These are phyloP conservation scores for Microtus ochrogaster DNA, from an alignment of 2,113 vertebrate species.

Conservation along the genomic window DNA sequence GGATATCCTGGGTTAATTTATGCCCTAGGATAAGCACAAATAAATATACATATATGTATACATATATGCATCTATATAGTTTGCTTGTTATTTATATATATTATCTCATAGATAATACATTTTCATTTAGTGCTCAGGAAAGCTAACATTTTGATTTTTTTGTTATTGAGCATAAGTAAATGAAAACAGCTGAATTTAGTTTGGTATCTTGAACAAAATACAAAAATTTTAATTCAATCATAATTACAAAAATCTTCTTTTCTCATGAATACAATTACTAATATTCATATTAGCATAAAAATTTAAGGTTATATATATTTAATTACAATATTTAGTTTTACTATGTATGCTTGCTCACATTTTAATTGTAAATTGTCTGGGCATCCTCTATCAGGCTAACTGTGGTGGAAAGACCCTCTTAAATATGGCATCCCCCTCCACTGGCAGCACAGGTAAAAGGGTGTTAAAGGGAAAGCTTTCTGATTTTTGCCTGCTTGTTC, in stretches of 20 bases:
- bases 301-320: no score
- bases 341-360: background rate
- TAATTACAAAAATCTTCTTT: conserved; percentile 29
- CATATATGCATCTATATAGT: no score
- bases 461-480: background rate
- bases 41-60: background rate
- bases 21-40: background rate
- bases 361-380: background rate
- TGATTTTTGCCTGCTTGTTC: background rate
- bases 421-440: background rate
- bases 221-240: background rate
- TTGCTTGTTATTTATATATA: background rate
- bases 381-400: background rate
- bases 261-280: background rate
- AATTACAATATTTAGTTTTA: background rate
- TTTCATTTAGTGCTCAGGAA: background rate
- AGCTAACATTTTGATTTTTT: background rate
- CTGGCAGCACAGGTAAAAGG: background rate
- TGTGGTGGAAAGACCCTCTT: background rate
- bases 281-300: background rate
- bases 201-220: background rate
- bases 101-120: background rate
- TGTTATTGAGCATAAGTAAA: background rate
- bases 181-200: conserved; percentile 20
- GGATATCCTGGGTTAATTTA: background rate